Base-by-base conservation (phyloP, 2,797 vertebrate species). In the Neosalanx taihuensis region DNA sequence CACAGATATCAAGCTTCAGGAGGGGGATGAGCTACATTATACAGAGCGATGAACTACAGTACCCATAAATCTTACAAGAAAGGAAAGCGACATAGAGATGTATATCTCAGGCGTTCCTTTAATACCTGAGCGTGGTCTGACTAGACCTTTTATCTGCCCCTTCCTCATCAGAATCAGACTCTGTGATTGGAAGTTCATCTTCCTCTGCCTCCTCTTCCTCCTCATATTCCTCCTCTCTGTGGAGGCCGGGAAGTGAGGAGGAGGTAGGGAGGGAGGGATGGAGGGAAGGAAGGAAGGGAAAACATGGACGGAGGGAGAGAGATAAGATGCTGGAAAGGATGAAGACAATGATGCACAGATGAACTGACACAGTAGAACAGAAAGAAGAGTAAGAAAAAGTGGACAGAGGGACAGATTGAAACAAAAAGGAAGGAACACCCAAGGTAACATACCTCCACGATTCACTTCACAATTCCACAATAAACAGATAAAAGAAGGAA, bases 141-240 rank as follows among this genome's bases (percentile, higher is more conserved):
- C 76, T 73, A 90, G 82, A 87, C 69, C 72, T 53, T 72, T 80
- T 80, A 72, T 79, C 79, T 74, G 73, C 89, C 81, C 78, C 89
- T 78, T 84, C 85, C 74, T 89, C 89, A 88, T 91, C 91, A 5
- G 87, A 90, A 65, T 89, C 87, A 72, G 90, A 90, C 81, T 91
- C 90, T 74, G 91, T 92, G 79, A 89, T 73, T 30, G 89, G 84
- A 85, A 82, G 72, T 67, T 89, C 85, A 35, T 86, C 89, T 23
- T 90, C 86, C 59, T 87, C 83, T 7, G 81, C 86, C 49, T 82
- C 63, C 64, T 78, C 76, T 64, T 71, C 84, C 79, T 82, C 85
- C 84, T 91, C 84, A 87, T 71, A 81, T 77, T 89, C 89, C 85
- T 92, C 91, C 83, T 91, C 88, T 87, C 91, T 92, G 85, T 23